Base-by-base conservation (phyloP, 2,113 vertebrate genomes). In the Leucopsar rothschildi region DNA sequence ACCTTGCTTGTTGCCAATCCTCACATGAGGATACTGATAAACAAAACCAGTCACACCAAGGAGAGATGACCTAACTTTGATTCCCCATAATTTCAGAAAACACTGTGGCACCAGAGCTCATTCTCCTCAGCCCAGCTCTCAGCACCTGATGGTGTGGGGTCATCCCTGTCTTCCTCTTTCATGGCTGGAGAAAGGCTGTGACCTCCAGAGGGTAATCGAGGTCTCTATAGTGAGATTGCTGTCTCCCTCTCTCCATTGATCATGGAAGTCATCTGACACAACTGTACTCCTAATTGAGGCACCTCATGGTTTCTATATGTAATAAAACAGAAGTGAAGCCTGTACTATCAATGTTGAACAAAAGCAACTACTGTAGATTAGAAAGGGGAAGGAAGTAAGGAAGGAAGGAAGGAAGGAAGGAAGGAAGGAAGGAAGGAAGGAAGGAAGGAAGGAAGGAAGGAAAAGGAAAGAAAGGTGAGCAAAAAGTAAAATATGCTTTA, bases 121-220 rank as follows among this genome's bases (percentile, higher is more conserved):
- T 76, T 80, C 13, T 75, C 31, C 69, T 19, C 24, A 80, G 35
- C 23, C 31, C 24, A 35, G 14, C 22, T 85, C 78, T 66, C 45
- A 82, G 25, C 56, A 29, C 10, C 18, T 80, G 66, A 53, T 63
- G 28, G 3, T 2, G 2, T 31, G 10, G 27, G 12, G 18, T 70
- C 61, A 71, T 37, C 14, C 0, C 0, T 1, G 1, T 2, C 29
- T 95, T 27, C 12, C 18, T 73, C 65, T 52, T 21, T 33, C 59
- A 65, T 15, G 22, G 28, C 50, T 61, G 44, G 22, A 65, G 61
- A 75, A 42, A 61, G 17, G 52, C 22, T 78, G 13, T 47, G 40
- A 52, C 11, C 31, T 90, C 73, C 18, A 59, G 55, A 69, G 23
- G 9, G 23, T 81, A 84, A 65, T 56, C 21, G 19, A 81, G 19